phyloP scores from a whole-genome alignment of 2,113 vertebrate genomes.

The Rattus rattus region DNA sequence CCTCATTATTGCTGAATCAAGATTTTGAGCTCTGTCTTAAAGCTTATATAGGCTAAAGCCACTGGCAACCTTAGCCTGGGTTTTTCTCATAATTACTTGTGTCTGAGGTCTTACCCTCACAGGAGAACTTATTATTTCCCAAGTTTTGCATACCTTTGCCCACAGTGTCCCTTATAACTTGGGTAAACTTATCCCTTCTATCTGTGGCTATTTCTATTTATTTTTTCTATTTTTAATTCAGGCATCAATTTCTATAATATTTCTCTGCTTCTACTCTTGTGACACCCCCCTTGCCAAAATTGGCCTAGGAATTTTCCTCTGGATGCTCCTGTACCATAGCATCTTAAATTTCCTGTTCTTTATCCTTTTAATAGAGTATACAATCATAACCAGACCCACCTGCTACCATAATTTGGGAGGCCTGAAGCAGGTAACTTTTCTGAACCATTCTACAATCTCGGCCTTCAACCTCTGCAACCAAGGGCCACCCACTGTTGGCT shows the following conservation, averaged over 20 bases:
- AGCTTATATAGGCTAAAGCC: not conserved
- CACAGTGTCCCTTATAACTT: not conserved
- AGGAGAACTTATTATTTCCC: not conserved
- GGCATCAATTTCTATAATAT: not conserved
- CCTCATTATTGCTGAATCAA: not conserved
- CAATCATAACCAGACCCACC: not conserved
- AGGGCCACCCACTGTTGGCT: not conserved
- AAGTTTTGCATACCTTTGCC: not conserved
- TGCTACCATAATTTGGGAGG: not conserved
- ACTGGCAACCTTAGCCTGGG: not conserved
- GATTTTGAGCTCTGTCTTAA: slow-evolving; percentile 10
- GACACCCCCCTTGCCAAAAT: too few species aligned
- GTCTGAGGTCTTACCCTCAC: not conserved
- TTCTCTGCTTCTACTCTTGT: not conserved
- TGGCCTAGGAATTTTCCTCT: not conserved
- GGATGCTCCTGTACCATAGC: not conserved
- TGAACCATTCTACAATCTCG: not conserved
- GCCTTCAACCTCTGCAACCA: not conserved
- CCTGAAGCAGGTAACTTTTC: not conserved
- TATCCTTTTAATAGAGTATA: not conserved
- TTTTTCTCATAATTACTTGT: not conserved
- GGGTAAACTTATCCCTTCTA: not conserved
- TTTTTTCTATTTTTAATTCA: not conserved
- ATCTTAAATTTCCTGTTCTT: not conserved
- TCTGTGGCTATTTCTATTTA: not conserved